Conservation (phyloP, 2,113 vertebrate species). For the Mobula birostris region DNA sequence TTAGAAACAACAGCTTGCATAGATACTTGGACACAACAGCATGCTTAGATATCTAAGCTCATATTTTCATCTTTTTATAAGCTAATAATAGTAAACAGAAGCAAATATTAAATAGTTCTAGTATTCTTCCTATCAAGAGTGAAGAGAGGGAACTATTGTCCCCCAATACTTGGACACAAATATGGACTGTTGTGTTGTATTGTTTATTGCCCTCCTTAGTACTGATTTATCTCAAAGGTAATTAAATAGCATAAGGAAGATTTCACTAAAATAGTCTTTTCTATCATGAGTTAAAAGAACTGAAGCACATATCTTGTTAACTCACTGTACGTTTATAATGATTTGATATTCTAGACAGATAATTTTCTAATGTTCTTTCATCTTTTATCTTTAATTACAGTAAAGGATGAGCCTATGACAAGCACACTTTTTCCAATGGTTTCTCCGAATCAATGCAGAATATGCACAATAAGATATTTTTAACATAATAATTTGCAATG, state of each 20-base stretch:
- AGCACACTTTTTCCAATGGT: not conserved
- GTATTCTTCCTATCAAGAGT: not conserved
- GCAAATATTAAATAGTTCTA: not conserved
- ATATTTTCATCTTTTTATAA: not conserved
- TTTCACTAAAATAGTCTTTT: not conserved
- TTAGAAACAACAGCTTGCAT: not conserved
- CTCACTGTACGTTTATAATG: not conserved
- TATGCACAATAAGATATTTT: not conserved
- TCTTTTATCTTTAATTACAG: not conserved
- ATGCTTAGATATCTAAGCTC: not conserved
- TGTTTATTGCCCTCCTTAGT: not conserved
- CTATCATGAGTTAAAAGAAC: not conserved
- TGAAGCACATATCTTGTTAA: not conserved
- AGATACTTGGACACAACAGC: not conserved
- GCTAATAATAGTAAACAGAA: not conserved
- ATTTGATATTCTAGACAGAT: not conserved
- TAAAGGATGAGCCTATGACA: not conserved
- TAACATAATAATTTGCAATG: not conserved
- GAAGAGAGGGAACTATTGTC: not conserved
- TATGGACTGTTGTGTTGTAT: not conserved
- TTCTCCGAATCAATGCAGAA: not conserved
- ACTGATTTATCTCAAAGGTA: not conserved
- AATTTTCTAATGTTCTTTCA: not conserved
- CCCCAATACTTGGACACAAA: not conserved
- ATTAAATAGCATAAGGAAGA: not conserved